Evolutionary conservation across 1,140 invertebrate species (phyloP).

Genomic region (Capitella teleta): DNA sequence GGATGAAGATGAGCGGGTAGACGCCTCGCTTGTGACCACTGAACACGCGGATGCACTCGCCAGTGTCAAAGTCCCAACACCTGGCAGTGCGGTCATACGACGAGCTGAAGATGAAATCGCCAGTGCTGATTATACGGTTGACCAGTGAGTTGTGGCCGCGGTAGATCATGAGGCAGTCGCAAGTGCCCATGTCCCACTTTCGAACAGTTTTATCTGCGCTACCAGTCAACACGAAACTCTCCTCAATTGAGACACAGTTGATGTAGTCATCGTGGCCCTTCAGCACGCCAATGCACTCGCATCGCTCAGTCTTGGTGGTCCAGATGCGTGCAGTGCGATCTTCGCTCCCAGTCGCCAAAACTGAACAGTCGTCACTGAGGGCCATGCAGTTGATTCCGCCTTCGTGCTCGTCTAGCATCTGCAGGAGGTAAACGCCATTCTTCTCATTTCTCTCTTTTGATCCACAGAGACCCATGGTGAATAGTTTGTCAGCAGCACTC

Average conservation of each 20-base stretch:
- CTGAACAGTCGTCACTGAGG: slow-evolving; percentile 47
- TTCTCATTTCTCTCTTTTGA: slow-evolving; percentile 23
- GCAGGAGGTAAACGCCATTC: slow-evolving; percentile 21
- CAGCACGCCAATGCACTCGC: slow-evolving; percentile 47
- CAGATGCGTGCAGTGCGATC: slow-evolving; percentile 46
- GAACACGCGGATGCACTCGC: slow-evolving; percentile 38
- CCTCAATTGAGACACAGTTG: slow-evolving; percentile 45
- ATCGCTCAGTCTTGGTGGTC: slow-evolving; percentile 44
- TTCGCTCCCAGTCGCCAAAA: slow-evolving; percentile 48
- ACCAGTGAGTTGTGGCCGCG: slow-evolving; percentile 45
- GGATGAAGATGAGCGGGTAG: slow-evolving; percentile 47
- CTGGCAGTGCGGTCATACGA: slow-evolving; percentile 47
- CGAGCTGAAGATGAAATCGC: slow-evolving; percentile 47
- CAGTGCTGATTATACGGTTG: slow-evolving; percentile 46
- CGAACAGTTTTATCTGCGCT: slow-evolving; percentile 47
- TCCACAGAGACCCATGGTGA: slow-evolving; percentile 12
- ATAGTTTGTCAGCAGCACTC: no score
- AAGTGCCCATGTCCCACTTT: slow-evolving; percentile 49
- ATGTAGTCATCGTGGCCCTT: slow-evolving; percentile 46
- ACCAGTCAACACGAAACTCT: slow-evolving; percentile 46
- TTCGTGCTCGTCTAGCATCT: slow-evolving; percentile 39
- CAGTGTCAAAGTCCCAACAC: slow-evolving; percentile 47
- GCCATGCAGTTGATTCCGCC: slow-evolving; percentile 48
- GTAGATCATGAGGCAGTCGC: slow-evolving; percentile 43
- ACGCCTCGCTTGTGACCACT: slow-evolving; percentile 47